These are phyloP conservation scores for Heteromormyrus szaboi DNA, from an alignment of 2,797 vertebrate species.

Conservation along the genomic window DNA sequence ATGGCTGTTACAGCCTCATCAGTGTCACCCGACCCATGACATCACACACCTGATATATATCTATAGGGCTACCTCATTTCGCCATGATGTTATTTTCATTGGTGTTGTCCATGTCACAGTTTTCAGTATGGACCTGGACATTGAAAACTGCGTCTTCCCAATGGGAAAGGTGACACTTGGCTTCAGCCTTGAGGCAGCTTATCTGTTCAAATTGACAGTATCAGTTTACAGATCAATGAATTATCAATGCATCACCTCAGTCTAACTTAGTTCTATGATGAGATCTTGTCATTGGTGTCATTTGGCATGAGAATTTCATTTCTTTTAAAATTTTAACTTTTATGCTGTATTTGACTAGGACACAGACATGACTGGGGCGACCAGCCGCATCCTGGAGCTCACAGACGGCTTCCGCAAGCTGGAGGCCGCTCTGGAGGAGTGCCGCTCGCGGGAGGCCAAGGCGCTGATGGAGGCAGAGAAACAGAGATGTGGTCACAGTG, in stretches of 20 bases:
- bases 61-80: background rate
- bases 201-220: background rate
- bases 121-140: background rate
- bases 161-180: background rate
- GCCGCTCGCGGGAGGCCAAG: conserved; percentile 51
- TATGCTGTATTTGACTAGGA: conserved; percentile 56
- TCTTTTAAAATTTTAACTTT: background rate
- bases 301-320: background rate
- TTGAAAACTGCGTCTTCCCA: background rate
- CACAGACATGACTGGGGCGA: conserved; percentile 69
- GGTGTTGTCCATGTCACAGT: background rate
- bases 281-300: background rate
- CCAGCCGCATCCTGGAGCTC: conserved; percentile 63
- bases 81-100: background rate
- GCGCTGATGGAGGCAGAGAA: conserved; percentile 63
- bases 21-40: background rate
- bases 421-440: conserved; percentile 53
- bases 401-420: conserved; percentile 58
- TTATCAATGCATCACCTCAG: background rate
- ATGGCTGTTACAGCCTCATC: background rate
- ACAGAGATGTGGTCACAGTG: conserved; percentile 55
- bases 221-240: background rate
- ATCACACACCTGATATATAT: background rate
- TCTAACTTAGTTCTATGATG: background rate
- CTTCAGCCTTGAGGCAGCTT: background rate